Base-by-base conservation (phyloP, 2,888 invertebrate genomes). In the Habroteleia sp. region DNA sequence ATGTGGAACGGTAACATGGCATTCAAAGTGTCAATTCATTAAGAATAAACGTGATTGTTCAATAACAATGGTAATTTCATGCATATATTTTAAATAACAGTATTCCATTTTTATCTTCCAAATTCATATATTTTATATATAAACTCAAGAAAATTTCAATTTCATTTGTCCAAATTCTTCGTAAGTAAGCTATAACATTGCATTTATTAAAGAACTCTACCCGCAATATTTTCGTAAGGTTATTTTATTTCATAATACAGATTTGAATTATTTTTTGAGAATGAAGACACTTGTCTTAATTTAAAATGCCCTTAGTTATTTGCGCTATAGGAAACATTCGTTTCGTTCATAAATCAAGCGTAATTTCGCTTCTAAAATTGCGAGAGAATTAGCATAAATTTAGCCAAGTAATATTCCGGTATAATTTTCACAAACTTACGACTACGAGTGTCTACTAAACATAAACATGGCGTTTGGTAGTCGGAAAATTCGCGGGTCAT, bases 401-500 rank as follows among this genome's bases (percentile, higher is more conserved):
- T 62, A 29, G 4, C 11, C 8, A 68, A 60, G 58, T 76, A 69
- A 74, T 74, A 71, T 66, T 65, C 52, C 46, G 17, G 48, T 25
- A 60, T 72, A 72, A 77, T 77, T 72, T 73, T 75, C 60, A 17
- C 29, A 37, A 46, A 77, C 65, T 77, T 77, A 73, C 73, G 73
- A 73, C 50, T 42, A 10, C 35, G 44, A 71, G 41, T 50, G 46
- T 74, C 65, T 54, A 80, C 82, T 83, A 84, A 86, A 84, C 82
- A 84, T 84, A 85, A 85, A 85, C 84, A 84, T 79, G 79, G 63
- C 74, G 80, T 78, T 66, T 52, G 82, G 82, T 73, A 73, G 81
- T 79, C 77, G 73, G 80, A 80, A 83, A 83, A 85, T 88, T 87
- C 85, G 85, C 87, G 86, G 86, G 84, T 87, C 87, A 87, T 88